Percentiles rank a stretch among this genome's conserved stretches.
phyloP scores from a whole-genome alignment of 2,797 vertebrate species.

The Gadopsis bispinosus region DNA sequence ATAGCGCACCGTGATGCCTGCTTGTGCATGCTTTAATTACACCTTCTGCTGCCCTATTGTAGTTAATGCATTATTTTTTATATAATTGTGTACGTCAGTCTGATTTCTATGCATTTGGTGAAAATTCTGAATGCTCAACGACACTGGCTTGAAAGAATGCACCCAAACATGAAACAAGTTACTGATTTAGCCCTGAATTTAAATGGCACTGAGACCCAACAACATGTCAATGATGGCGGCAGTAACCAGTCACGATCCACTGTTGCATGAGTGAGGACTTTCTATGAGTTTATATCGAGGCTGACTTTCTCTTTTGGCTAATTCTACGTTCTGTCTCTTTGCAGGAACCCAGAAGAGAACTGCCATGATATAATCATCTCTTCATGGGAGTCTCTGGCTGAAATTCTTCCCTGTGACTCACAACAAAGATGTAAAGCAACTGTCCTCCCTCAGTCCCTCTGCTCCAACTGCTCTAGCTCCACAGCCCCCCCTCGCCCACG shows the following conservation, averaged over 20 bases:
- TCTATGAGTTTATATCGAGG: constrained; percentile 49
- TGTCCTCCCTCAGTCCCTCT: constrained; percentile 48
- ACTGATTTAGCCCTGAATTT: constrained; percentile 18
- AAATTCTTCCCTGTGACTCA: constrained; percentile 60
- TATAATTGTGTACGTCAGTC: constrained; percentile 24
- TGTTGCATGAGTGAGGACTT: constrained; percentile 81
- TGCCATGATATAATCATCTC: constrained; percentile 81
- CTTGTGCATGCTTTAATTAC: constrained; percentile 73
- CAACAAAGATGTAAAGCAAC: constrained; percentile 66
- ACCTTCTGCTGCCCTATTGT: constrained; percentile 34
- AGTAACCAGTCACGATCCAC: constrained; percentile 81
- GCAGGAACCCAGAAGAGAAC: constrained; percentile 85
- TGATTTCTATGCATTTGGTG: constrained; percentile 19
- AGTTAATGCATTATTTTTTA: constrained; percentile 23
- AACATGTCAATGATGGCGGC: constrained; percentile 59
- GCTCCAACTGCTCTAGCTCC: constrained; percentile 48
- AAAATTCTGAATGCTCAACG: constrained; percentile 18
- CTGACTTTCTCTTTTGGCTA: constrained; percentile 39
- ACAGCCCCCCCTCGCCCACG: constrained; percentile 22
- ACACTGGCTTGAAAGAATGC: constrained; percentile 11
- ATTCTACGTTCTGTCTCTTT: constrained; percentile 59
- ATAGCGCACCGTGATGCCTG: constrained; percentile 61
- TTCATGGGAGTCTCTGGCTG: constrained; percentile 62
- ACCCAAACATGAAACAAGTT: constrained; percentile 11
- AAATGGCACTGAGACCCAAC: constrained; percentile 26